Conservation (phyloP, 2,888 invertebrate genomes). For the Xanthorhoe spadicearia region DNA sequence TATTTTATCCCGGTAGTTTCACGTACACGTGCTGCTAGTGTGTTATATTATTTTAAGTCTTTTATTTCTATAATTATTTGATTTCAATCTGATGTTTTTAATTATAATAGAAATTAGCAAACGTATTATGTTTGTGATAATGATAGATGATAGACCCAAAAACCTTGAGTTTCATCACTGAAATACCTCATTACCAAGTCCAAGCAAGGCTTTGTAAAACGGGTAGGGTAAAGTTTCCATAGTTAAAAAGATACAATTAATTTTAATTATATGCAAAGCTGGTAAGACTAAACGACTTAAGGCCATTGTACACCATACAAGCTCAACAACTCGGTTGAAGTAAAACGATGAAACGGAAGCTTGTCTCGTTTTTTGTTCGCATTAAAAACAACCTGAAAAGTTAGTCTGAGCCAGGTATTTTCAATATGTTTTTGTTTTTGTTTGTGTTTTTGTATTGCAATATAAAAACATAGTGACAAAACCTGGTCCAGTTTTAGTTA, state of each 20-base stretch:
- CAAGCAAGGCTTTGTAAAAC: neutral
- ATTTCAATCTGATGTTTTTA: neutral
- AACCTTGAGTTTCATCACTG: neutral
- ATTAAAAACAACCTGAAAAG: no score
- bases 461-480: no score
- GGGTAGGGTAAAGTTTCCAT: slow-evolving; percentile 1
- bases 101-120: neutral
- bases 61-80: neutral
- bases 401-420: no score
- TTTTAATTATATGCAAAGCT: slow-evolving; percentile 52
- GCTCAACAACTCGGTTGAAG: neutral
- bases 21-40: no score
- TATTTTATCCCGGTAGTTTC: no score
- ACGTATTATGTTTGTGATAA: neutral
- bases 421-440: no score
- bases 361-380: no score
- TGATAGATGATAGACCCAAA: neutral
- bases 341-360: neutral
- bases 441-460: no score
- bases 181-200: neutral
- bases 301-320: neutral
- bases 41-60: neutral
- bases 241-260: slow-evolving; percentile 45
- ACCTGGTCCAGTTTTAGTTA: no score
- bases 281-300: slow-evolving; percentile 43